Percentiles rank a stretch among this genome's conserved stretches.
Evolutionary conservation across 2,888 invertebrate genomes (phyloP).

Genomic region (Euphydryas editha): DNA sequence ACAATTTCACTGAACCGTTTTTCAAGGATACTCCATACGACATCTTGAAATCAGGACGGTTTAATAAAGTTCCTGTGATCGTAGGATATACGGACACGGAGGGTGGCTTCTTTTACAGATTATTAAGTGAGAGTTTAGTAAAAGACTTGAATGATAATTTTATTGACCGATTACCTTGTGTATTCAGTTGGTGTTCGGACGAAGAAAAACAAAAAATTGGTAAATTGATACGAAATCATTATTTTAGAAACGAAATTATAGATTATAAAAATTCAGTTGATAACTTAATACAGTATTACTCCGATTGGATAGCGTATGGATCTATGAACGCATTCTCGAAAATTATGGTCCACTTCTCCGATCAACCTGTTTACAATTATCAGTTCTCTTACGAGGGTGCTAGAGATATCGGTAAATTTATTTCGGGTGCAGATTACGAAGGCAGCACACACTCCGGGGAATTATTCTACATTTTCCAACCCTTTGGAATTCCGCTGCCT

Average conservation of each 20-base stretch:
- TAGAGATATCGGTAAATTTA: conserved; percentile 63
- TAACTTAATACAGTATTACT: conserved; percentile 60
- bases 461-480: conserved; percentile 73
- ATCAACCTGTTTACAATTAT: conserved; percentile 66
- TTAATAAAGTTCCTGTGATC: conserved; percentile 69
- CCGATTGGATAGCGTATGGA: conserved; percentile 68
- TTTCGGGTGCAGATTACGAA: conserved; percentile 51
- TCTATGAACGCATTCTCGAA: conserved; percentile 60
- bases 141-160: conserved; percentile 63
- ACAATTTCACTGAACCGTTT: conserved; percentile 62
- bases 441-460: conserved; percentile 73
- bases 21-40: conserved; percentile 69
- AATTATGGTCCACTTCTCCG: conserved; percentile 57
- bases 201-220: conserved; percentile 57
- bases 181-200: conserved; percentile 66
- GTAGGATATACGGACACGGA: conserved; percentile 64
- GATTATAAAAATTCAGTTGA: conserved; percentile 44
- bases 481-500: conserved; percentile 56
- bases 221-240: conserved; percentile 58
- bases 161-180: conserved; percentile 62
- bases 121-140: conserved; percentile 56
- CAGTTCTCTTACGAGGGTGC: conserved; percentile 67
- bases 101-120: conserved; percentile 69
- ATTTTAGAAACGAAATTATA: conserved; percentile 59
- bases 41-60: conserved; percentile 60